Evolutionary conservation across 1,140 invertebrate species (phyloP).

Genomic region (Aphis craccivora): DNA sequence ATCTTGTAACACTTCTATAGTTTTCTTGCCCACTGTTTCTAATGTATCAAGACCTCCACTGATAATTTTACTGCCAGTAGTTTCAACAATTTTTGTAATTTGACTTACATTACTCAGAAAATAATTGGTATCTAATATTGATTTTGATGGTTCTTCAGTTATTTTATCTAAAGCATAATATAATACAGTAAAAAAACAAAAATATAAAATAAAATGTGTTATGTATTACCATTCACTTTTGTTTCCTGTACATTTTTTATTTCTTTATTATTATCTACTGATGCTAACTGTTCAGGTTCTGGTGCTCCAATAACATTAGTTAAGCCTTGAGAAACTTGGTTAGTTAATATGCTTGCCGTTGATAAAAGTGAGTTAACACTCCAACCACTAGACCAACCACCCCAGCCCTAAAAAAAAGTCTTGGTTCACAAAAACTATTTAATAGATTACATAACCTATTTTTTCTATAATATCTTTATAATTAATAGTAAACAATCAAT

Average conservation of each 20-base stretch:
- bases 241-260: neutral
- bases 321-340: slow-evolving; percentile 70
- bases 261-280: slow-evolving; percentile 64
- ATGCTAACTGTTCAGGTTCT: slow-evolving; percentile 77
- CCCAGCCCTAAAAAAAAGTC: slow-evolving; percentile 65
- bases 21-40: slow-evolving; percentile 91
- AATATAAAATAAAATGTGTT: neutral
- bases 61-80: slow-evolving; percentile 80
- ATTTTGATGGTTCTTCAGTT: neutral
- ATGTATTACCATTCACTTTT: neutral
- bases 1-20: slow-evolving; percentile 90
- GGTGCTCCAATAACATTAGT: slow-evolving; percentile 78
- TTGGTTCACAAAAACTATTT: neutral
- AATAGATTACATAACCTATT: neutral
- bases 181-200: neutral
- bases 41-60: slow-evolving; percentile 85
- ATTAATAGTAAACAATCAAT: neutral
- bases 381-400: slow-evolving; percentile 71
- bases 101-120: slow-evolving; percentile 52
- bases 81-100: slow-evolving; percentile 71
- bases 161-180: slow-evolving; percentile 25
- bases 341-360: slow-evolving; percentile 78
- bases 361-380: slow-evolving; percentile 76
- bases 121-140: slow-evolving; percentile 36
- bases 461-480: neutral